Evolutionary conservation across 2,888 invertebrate species (phyloP), one percentile per base, ranked within the genome.

Genomic region (Limnephilus marmoratus): DNA sequence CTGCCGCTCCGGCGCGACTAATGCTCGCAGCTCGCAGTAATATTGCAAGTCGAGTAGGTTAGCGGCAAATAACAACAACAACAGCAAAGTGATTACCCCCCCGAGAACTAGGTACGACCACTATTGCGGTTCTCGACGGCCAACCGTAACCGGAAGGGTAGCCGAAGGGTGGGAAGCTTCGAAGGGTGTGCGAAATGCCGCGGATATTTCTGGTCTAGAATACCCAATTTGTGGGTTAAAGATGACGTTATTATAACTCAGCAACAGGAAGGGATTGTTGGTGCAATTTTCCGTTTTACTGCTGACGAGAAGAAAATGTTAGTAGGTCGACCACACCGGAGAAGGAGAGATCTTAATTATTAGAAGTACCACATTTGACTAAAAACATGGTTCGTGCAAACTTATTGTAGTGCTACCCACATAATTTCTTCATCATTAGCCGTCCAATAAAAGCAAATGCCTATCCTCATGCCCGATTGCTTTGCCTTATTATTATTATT

Each of bases 51-150:
- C 34, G 88, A 89, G 88, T 13, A 80, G 87, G 80, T 80, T 34
- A 80, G 34, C n/a, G n/a, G 88, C 9, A 15, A 80, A 89, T 45
- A 80, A 80, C 68, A 88, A 34, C 53, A 53, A 85, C 85, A 88
- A 53, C 37, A 11, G 88, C 81, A 31, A 85, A 89, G 81, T 80
- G 80, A 89, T 89, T 89, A 80, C 80, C 88, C 88, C 31, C 24
- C 34, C 68, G 88, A 34, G 88, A 80, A 89, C 2, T 18, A 45
- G 45, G 45, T 45, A 29, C 29, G 0, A 3, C 83, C 34, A 2
- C 34, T 37, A 3, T 83, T 83, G 83, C 37, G 83, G 83, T 13
- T 34, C 29, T 29, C 15, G 29, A 18, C 82, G 83, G 83, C 68
- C 68, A 68, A 68, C 68, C 7, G 68, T 68, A 68, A 24, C 68